Evolutionary conservation across 1,140 invertebrate species (phyloP).

Genomic region (Pseudobourletiella spinata): DNA sequence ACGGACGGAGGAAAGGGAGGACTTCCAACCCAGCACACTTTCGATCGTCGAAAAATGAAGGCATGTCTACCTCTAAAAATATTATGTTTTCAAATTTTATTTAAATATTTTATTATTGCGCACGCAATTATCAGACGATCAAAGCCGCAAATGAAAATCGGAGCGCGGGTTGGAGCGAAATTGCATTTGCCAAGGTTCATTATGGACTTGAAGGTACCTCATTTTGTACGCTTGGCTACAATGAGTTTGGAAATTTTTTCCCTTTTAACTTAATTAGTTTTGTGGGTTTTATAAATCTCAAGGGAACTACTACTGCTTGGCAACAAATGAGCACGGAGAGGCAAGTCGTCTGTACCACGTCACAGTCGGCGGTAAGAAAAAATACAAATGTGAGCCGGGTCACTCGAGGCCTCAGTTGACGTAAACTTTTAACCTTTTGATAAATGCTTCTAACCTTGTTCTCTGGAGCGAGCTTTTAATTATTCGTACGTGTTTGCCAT

Average conservation of each 20-base stretch:
- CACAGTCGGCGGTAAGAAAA: not conserved
- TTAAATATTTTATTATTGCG: too few relatives aligned
- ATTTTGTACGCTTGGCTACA: not conserved
- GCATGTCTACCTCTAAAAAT: too few relatives aligned
- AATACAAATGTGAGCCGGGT: too few relatives aligned
- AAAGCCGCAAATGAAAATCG: not conserved
- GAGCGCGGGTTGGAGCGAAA: not conserved
- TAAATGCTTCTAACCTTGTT: too few relatives aligned
- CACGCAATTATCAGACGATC: not conserved
- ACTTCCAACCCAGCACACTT: not conserved
- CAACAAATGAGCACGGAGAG: not conserved
- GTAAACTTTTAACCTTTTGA: too few relatives aligned
- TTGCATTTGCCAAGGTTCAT: not conserved
- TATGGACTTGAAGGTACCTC: not conserved
- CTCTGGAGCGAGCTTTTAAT: too few relatives aligned
- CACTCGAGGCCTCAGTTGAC: too few relatives aligned
- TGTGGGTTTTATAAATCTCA: not conserved
- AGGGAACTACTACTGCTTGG: not conserved
- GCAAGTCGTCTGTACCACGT: not conserved
- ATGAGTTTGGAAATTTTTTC: not conserved
- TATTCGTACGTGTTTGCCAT: too few relatives aligned
- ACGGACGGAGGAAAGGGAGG: not conserved
- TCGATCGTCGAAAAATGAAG: not conserved
- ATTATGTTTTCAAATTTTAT: too few relatives aligned
- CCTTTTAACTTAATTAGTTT: too few relatives aligned